Percentiles rank a stretch among this genome's conserved stretches.
Conservation (phyloP, 2,888 invertebrate species). For the Drosophila differens region DNA sequence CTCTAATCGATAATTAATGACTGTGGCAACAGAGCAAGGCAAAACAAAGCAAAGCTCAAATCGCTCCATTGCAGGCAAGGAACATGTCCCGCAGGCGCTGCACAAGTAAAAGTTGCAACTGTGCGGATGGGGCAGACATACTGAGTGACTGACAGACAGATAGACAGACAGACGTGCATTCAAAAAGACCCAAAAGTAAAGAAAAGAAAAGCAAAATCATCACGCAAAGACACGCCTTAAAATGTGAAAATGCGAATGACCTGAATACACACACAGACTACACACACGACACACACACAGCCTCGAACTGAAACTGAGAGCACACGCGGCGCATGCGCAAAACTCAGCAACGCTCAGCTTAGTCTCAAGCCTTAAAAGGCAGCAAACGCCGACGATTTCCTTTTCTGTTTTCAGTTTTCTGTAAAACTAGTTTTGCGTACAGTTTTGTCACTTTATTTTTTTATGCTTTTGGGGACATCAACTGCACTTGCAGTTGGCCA, state of each 20-base stretch:
- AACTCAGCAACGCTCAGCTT: conserved; percentile 32
- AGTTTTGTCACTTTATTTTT: conserved; percentile 34
- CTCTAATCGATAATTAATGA: conserved; percentile 83
- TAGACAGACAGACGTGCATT: conserved; percentile 38
- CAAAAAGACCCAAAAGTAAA: conserved; percentile 29
- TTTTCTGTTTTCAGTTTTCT: conserved; percentile 62
- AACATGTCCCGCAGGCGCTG: conserved; percentile 46
- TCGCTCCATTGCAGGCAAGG: conserved; percentile 54
- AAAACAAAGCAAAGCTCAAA: conserved; percentile 62
- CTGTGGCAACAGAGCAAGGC: conserved; percentile 70
- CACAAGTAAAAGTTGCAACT: conserved; percentile 72
- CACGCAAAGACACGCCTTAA: conserved; percentile 74
- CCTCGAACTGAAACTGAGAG: conserved; percentile 37
- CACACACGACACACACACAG: conserved; percentile 23
- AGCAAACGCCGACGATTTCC: conserved; percentile 72
- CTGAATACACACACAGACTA: conserved; percentile 70
- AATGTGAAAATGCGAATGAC: conserved; percentile 83
- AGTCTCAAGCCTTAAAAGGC: conserved; percentile 70
- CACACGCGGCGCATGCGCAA: conserved; percentile 56
- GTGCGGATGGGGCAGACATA: conserved; percentile 36
- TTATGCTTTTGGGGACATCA: conserved; percentile 59
- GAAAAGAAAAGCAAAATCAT: conserved; percentile 53
- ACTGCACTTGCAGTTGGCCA: conserved; percentile 71
- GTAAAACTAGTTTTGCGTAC: conserved; percentile 74
- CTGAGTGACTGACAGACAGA: conserved; percentile 31